These are phyloP conservation scores for Serrognathus titanus DNA, from an alignment of 2,888 invertebrate species.

Conservation along the genomic window DNA sequence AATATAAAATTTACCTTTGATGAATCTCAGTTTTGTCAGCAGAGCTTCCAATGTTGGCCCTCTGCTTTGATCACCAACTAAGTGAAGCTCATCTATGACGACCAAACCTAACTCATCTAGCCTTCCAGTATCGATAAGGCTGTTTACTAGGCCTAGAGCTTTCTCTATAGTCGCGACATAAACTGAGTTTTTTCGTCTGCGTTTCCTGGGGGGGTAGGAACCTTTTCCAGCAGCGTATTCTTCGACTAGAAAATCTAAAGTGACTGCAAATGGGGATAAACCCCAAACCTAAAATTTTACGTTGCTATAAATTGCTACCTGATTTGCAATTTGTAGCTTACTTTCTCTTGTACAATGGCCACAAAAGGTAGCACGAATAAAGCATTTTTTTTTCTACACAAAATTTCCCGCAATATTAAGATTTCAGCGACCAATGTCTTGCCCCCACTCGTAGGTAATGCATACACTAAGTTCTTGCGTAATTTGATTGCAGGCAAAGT, in stretches of 20 bases:
- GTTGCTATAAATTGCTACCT: too few species aligned
- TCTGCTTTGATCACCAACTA: constrained; percentile 83
- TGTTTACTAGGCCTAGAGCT: constrained; percentile 79
- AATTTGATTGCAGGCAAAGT: constrained; percentile 68
- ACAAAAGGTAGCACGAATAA: constrained; percentile 92
- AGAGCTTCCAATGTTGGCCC: constrained; percentile 83
- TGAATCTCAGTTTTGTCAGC: constrained; percentile 73
- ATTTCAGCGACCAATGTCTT: constrained; percentile 97
- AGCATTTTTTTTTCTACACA: constrained; percentile 77
- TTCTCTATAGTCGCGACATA: constrained; percentile 96
- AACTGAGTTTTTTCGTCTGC: constrained; percentile 71
- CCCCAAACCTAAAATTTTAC: constrained; percentile 64
- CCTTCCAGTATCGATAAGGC: constrained; percentile 74
- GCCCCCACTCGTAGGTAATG: constrained; percentile 94
- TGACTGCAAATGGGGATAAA: constrained; percentile 82
- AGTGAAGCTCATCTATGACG: constrained; percentile 88
- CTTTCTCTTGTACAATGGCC: constrained; percentile 96
- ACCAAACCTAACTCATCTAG: constrained; percentile 75
- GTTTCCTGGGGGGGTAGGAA: constrained; percentile 71
- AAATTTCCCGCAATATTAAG: constrained; percentile 80
- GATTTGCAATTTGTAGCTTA: too few species aligned
- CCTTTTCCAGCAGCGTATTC: constrained; percentile 95
- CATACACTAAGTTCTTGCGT: constrained; percentile 82
- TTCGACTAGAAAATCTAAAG: constrained; percentile 84
- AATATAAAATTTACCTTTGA: constrained; percentile 56